Base-by-base conservation (phyloP, 2,113 vertebrate genomes). In the Epinephelus lanceolatus region DNA sequence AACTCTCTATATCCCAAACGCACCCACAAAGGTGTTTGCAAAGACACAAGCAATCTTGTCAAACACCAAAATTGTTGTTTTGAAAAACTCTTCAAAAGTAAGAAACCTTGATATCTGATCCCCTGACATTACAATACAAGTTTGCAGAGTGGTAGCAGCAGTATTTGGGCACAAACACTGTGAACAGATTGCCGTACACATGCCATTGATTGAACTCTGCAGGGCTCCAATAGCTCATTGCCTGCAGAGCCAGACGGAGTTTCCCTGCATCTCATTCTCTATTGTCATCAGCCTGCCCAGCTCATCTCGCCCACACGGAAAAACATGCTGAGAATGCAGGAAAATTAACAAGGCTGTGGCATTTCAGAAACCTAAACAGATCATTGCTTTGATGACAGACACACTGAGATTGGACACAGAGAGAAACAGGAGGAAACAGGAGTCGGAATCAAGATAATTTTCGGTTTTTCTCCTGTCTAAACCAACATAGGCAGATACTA, bases 181-280 rank as follows among this genome's bases (percentile, higher is more conserved):
- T 21, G 67, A 89, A 80, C 87, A 89, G 85, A 91, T 91, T 91
- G 85, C 62, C 12, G 15, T 82, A 83, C 88, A 88, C 79, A 86
- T 80, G 69, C 81, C 85, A 83, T 81, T 89, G 90, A 91, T 83
- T 85, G 84, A 86, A 83, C 81, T 86, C 84, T 66, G 78, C 81
- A 55, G 86, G 86, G 76, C 81, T 83, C 62, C 84, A 76, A 81
- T 72, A 84, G 81, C 81, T 81, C 72, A 72, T 77, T 69, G 71
- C 83, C 72, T 63, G 55, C 71, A 33, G 81, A 91, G 80, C 77
- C 70, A 80, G 76, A 76, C 56, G 47, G 67, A 65, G 55, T 63
- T 78, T 80, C 55, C 78, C 76, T 62, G 84, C 57, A 45, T 83
- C 47, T 83, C 81, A 19, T 78, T 70, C 61, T 61, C 49, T 2